Evolutionary conservation across 2,888 invertebrate species (phyloP).

Genomic region (Achlya flavicornis): DNA sequence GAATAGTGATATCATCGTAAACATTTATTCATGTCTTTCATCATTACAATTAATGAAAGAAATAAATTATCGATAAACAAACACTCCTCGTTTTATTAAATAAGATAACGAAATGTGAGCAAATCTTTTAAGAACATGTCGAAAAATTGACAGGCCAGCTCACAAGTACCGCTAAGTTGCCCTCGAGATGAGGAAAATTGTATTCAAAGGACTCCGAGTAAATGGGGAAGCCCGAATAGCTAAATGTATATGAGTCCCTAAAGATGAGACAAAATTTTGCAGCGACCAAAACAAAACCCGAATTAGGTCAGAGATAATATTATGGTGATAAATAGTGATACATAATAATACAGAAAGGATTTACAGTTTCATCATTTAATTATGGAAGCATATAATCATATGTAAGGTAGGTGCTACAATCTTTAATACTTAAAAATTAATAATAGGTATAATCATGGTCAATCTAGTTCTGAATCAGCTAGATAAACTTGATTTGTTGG

Average conservation of each 20-base stretch:
- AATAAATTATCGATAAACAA: neutral
- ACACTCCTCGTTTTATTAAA: neutral
- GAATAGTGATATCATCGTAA: neutral
- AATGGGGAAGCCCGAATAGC: neutral
- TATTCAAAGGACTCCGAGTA: neutral
- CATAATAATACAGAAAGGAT: constrained; percentile 1
- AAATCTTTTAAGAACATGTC: neutral
- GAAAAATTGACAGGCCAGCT: constrained; percentile 2
- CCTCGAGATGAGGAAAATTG: constrained; percentile 4
- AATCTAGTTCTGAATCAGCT: no score
- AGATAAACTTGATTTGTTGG: no score
- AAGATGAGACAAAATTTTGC: constrained; percentile 4
- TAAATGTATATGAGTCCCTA: constrained; percentile 5
- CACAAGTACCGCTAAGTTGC: neutral
- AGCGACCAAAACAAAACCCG: constrained; percentile 1
- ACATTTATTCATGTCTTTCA: neutral
- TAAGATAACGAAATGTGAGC: neutral
- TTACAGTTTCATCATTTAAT: neutral
- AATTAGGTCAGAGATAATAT: constrained; percentile 5
- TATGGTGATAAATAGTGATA: neutral
- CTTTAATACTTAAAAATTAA: neutral
- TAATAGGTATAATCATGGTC: no score
- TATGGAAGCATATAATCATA: no score
- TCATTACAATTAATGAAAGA: neutral
- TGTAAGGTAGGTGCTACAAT: neutral